Evolutionary conservation across 2,113 vertebrate genomes (phyloP).

Genomic region (Tachycineta bicolor): DNA sequence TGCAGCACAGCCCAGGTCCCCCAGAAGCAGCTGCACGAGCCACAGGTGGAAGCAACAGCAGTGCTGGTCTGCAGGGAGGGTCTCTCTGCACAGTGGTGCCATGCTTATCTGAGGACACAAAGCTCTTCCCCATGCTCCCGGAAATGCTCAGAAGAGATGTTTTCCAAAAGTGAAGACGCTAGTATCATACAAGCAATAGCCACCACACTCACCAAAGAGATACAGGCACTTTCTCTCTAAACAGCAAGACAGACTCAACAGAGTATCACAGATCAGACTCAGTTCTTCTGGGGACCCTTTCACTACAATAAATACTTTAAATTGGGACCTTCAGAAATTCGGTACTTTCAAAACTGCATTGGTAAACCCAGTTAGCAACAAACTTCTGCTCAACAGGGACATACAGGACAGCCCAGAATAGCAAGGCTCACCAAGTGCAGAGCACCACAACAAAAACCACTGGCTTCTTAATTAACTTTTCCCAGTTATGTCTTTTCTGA

Average conservation of each 20-base stretch:
- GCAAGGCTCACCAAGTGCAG: neutral
- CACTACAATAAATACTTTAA: neutral
- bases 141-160: neutral
- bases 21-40: neutral
- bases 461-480: neutral
- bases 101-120: neutral
- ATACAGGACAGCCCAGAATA: neutral
- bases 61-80: accelerated
- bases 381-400: neutral
- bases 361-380: neutral
- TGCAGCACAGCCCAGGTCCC: neutral
- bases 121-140: neutral
- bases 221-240: neutral
- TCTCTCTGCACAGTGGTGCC: neutral
- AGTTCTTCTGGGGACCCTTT: neutral
- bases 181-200: neutral
- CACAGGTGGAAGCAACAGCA: neutral
- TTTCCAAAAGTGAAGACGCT: neutral
- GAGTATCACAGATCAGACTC: neutral
- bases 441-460: neutral
- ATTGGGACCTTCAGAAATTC: neutral
- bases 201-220: neutral
- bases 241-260: neutral
- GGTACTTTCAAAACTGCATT: neutral
- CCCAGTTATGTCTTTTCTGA: neutral